Evolutionary conservation across 2,797 vertebrate genomes (phyloP).

Genomic region (Acanthornis magna): DNA sequence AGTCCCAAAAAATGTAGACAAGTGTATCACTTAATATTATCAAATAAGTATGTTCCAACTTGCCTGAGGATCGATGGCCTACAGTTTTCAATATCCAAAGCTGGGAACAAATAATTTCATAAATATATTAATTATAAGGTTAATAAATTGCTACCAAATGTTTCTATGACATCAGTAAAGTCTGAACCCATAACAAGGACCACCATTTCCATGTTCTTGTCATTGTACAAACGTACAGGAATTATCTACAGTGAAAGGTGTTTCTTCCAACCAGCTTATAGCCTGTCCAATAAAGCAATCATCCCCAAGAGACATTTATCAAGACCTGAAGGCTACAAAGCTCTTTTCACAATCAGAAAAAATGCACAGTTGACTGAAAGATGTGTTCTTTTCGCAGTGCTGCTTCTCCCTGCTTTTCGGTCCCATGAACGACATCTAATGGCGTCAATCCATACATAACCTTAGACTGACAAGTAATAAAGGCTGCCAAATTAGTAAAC

Average conservation of each 20-base stretch:
- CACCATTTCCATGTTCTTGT: background rate
- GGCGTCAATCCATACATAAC: background rate
- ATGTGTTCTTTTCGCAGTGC: background rate
- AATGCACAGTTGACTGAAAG: background rate
- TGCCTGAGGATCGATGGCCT: background rate
- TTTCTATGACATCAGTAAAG: background rate
- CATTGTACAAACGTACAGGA: background rate
- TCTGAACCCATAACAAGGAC: background rate
- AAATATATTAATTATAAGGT: background rate
- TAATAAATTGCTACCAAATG: background rate
- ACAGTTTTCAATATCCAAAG: background rate
- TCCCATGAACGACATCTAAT: background rate
- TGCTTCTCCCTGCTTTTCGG: background rate
- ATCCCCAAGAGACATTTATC: background rate
- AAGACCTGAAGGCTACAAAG: background rate
- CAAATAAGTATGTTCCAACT: background rate
- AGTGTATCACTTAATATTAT: background rate
- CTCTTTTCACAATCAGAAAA: background rate
- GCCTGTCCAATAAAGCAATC: background rate
- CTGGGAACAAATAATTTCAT: background rate
- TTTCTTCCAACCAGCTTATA: background rate
- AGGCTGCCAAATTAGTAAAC: background rate
- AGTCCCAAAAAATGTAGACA: background rate
- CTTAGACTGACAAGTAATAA: background rate
- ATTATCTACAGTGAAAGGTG: background rate